phyloP scores from a whole-genome alignment of 2,797 vertebrate species.

The Spheniscus humboldti region DNA sequence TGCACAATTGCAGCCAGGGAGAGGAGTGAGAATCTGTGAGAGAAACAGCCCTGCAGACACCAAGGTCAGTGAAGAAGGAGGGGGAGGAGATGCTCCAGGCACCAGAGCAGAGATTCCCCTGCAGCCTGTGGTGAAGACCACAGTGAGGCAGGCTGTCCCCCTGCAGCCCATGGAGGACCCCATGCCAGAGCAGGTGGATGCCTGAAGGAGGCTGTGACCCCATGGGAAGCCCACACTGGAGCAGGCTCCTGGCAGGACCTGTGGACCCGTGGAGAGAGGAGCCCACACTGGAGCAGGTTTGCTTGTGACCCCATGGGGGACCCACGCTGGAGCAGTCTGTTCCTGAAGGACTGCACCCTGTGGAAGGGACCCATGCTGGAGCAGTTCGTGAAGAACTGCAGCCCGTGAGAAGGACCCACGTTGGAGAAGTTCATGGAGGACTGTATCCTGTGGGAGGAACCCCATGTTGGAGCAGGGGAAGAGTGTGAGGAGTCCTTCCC shows the following conservation, averaged over 20 bases:
- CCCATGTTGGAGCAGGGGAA: background rate
- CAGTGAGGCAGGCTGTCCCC: background rate
- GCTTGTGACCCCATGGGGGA: background rate
- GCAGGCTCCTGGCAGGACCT: too few species aligned
- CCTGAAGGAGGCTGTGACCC: background rate
- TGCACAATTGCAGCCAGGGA: background rate
- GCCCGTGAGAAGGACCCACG: rapidly evolving
- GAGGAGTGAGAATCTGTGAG: background rate
- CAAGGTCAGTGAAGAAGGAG: background rate
- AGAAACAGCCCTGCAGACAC: background rate
- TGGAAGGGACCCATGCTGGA: background rate
- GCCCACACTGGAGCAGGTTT: background rate
- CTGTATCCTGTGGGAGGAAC: background rate
- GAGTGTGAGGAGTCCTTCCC: background rate
- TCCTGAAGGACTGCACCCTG: too few species aligned
- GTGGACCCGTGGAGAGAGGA: too few species aligned
- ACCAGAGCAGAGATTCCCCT: background rate
- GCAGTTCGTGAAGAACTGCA: background rate
- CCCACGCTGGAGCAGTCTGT: too few species aligned
- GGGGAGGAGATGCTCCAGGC: background rate
- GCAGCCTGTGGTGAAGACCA: background rate
- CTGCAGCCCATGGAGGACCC: background rate
- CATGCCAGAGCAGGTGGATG: background rate
- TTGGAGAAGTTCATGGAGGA: background rate
- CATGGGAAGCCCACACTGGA: background rate